Conservation (phyloP, 2,797 vertebrate genomes). For the Anas bernieri region DNA sequence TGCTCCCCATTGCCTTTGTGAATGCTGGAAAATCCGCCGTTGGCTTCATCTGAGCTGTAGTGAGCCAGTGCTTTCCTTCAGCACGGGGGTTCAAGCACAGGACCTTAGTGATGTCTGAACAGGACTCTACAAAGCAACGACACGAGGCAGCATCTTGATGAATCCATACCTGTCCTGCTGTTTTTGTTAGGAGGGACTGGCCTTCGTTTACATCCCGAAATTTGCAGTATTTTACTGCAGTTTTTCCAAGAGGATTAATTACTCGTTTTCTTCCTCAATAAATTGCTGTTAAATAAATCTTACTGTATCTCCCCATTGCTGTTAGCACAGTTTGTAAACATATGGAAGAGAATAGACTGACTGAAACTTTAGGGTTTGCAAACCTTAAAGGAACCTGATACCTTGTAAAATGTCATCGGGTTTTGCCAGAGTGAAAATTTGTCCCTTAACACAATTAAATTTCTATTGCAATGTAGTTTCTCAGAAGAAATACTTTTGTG, state of each 20-base stretch:
- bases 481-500: neutral
- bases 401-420: neutral
- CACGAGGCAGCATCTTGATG: rapidly evolving
- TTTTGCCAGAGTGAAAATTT: neutral
- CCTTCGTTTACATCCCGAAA: neutral
- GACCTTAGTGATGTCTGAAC: rapidly evolving
- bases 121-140: neutral
- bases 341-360: rapidly evolving
- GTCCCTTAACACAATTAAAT: neutral
- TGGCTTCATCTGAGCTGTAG: too few species aligned
- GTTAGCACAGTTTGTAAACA: neutral
- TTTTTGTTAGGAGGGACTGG: neutral
- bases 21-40: too few species aligned
- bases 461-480: neutral
- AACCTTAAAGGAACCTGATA: neutral
- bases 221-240: neutral
- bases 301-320: neutral
- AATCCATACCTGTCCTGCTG: rapidly evolving
- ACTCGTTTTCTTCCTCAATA: neutral
- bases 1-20: too few species aligned
- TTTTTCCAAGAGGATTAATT: neutral
- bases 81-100: too few species aligned
- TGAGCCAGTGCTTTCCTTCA: neutral
- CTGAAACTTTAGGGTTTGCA: neutral
- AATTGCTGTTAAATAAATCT: neutral